Percentiles rank a stretch among this genome's conserved stretches.
These are phyloP conservation scores for Hemitrygon akajei DNA, from an alignment of 2,797 vertebrate species.

Conservation along the genomic window DNA sequence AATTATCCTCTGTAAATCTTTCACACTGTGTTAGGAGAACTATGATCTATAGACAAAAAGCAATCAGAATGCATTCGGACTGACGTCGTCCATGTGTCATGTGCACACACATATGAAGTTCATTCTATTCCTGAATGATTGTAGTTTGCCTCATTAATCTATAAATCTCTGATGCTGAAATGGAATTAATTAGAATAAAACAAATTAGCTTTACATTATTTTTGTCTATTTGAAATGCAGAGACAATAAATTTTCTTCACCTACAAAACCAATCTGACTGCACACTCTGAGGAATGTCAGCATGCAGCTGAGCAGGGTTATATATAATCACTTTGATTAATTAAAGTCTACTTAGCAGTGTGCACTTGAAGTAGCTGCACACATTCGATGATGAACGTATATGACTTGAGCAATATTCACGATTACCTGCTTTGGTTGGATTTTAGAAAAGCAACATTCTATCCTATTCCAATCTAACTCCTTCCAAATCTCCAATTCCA, in stretches of 20 bases:
- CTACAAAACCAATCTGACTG: background rate
- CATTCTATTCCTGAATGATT: background rate
- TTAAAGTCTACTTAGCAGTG: background rate
- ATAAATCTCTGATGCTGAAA: background rate
- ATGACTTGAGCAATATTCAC: background rate
- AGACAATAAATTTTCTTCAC: background rate
- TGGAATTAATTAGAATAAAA: background rate
- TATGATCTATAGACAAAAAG: background rate
- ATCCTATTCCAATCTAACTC: no score
- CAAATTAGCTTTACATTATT: background rate
- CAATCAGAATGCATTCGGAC: background rate
- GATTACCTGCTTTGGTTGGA: background rate
- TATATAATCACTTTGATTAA: background rate
- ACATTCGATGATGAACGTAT: background rate
- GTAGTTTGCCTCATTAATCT: background rate
- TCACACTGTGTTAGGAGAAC: background rate
- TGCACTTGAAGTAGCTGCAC: background rate
- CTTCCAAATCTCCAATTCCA: no score
- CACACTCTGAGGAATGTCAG: background rate
- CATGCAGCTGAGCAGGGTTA: background rate
- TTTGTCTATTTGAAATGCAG: conserved; percentile 2
- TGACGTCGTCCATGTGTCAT: background rate
- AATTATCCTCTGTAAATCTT: background rate
- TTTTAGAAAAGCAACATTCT: background rate
- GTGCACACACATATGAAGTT: background rate